Base-by-base conservation (phyloP, 2,797 vertebrate genomes). In the Scomberomorus guttatus region DNA sequence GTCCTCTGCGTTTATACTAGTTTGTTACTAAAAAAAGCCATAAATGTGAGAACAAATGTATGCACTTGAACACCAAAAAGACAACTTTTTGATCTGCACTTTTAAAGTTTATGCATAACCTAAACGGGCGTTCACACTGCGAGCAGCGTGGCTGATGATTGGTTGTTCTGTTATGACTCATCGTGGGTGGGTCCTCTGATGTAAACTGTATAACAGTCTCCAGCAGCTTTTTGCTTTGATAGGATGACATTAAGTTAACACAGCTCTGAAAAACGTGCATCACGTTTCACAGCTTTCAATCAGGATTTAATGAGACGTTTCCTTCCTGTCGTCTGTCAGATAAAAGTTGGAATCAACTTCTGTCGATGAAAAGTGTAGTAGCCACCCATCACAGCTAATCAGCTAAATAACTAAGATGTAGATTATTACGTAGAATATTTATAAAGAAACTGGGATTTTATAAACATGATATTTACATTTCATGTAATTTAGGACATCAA, bases 21-120 rank as follows among this genome's bases (percentile, higher is more conserved):
- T 81, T 70, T 83, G 72, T 86, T 82, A 70, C 67, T 60, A 32
- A 64, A 82, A 72, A 61, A 93, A 91, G 93, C 92, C 93, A 93
- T 93, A 94, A 92, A 93, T 94, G 93, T 94, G 93, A 95, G 91
- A 93, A 92, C 84, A 91, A 93, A 92, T 84, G 67, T 87, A 90
- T 93, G 93, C 94, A 95, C 95, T 94, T 92, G 87, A 87, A 90
- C 90, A 92, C 94, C 94, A 93, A 93, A 95, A 89, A 91, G 80
- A 90, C 65, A 82, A 72, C 71, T 79, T 84, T 83, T 78, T 50
- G 90, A 90, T 81, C 86, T 93, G 93, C 94, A 95, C 95, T 95
- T 96, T 95, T 64, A 80, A 74, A 72, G 63, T 74, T 68, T 91
- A 90, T 85, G 86, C 90, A 89, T 90, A 87, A 83, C 88, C 81